Base-by-base conservation (phyloP, 2,797 vertebrate genomes). In the Oreortyx pictus region DNA sequence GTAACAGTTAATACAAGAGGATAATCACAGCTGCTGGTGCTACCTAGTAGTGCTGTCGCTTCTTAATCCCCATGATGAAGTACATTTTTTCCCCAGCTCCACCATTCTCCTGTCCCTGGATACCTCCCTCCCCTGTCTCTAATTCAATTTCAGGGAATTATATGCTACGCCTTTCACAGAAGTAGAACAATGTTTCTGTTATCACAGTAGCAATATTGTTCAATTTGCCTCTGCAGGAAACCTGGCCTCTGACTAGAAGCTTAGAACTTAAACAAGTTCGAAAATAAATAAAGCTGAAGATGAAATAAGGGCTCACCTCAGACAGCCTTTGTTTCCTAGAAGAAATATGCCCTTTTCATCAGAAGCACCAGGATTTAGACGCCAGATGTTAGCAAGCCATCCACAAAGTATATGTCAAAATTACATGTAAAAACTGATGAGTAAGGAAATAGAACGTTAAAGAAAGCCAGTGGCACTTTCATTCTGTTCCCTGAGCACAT, bases 261-360 rank as follows among this genome's bases (percentile, higher is more conserved):
- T 64, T 17, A 70, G 22, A 94, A 66, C 18, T 9, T 59, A 70
- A 88, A 76, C n/a, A 92, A 72, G 59, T 17, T 46, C 2, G 54
- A 39, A 77, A 89, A 46, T 9, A 74, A 82, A 61, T n/a, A 64
- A 54, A 67, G 54, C 37, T 50, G 47, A 75, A 94, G 78, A 74
- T 62, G 46, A 92, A 87, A 59, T 43, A 60, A 81, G 37, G 8
- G 25, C 31, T 92, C 47, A 66, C 29, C 44, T 95, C 67, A 75
- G 90, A 62, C 37, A 68, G 79, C 44, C 24, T 83, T 70, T 41
- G 31, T n/a, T 83, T 82, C 67, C 72, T 86, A 83, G 70, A 82
- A 71, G 89, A 85, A 70, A 65, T 77, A 27, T 76, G 89, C 83
- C 56, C 64, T 94, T 74, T 83, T 37, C 72, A 92, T 71, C 73